phyloP scores from a whole-genome alignment of 2,888 invertebrate genomes.

The Apomyelois bistriatella region DNA sequence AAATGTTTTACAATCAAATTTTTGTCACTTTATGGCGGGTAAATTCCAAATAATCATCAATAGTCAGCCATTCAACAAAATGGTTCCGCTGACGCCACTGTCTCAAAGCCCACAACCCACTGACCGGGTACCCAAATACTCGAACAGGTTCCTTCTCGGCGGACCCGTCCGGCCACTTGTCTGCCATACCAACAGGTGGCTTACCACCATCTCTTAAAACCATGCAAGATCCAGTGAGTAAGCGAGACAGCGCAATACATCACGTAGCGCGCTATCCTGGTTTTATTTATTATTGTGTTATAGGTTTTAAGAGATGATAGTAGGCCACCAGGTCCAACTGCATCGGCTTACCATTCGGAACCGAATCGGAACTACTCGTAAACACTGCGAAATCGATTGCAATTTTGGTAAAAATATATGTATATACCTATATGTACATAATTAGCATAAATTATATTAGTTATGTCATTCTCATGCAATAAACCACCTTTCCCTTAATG shows the following conservation, averaged over 20 bases:
- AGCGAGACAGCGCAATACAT: too few relatives aligned
- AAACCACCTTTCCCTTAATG: conserved; percentile 4
- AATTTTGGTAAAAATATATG: not conserved
- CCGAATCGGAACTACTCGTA: too few relatives aligned
- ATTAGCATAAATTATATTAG: too few relatives aligned
- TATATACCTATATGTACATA: not conserved
- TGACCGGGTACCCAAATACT: conserved; percentile 50
- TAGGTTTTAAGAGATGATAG: too few relatives aligned
- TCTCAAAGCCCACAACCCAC: conserved; percentile 28
- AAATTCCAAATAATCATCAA: not conserved
- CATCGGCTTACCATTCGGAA: not conserved
- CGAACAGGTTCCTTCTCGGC: conserved; percentile 33
- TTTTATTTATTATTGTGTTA: too few relatives aligned
- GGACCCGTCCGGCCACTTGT: conserved; percentile 15
- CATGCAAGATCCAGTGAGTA: too few relatives aligned
- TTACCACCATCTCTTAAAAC: too few relatives aligned
- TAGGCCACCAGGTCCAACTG: conserved; percentile 24
- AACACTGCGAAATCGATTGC: not conserved
- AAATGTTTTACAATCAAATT: too few relatives aligned
- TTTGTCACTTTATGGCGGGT: too few relatives aligned
- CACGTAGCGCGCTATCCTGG: too few relatives aligned
- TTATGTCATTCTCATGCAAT: not conserved
- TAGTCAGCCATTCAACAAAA: not conserved
- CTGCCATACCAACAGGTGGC: too few relatives aligned
- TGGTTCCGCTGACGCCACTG: conserved; percentile 15